Percentiles rank a stretch among this genome's conserved stretches.
Evolutionary conservation across 2,888 invertebrate genomes (phyloP).

Genomic region (Andrena minutula): DNA sequence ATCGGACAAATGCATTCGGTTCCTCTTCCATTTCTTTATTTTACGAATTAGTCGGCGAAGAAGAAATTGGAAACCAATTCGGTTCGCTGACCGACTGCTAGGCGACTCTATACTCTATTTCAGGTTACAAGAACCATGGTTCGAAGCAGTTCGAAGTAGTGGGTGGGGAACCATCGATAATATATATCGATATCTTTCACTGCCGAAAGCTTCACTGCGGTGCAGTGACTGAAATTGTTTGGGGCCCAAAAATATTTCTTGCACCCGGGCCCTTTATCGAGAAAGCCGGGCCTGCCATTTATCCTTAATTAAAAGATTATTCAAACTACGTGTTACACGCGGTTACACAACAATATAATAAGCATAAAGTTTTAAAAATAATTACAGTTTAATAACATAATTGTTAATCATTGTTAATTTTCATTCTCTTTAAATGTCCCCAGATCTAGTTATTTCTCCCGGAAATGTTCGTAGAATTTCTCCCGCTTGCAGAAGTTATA

Average conservation of each 20-base stretch:
- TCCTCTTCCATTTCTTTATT: conserved; percentile 44
- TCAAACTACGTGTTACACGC: too few relatives aligned
- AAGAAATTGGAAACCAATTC: neutral
- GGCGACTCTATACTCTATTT: neutral
- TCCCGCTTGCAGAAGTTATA: conserved; percentile 3
- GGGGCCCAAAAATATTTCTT: too few relatives aligned
- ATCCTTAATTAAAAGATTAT: too few relatives aligned
- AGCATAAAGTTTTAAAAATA: neutral
- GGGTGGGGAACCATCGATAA: too few relatives aligned
- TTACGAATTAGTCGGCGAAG: neutral
- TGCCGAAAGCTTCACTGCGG: too few relatives aligned
- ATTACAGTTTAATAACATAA: neutral
- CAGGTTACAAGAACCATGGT: neutral
- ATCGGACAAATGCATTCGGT: conserved; percentile 14
- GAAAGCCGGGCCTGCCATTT: too few relatives aligned
- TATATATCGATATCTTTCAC: too few relatives aligned
- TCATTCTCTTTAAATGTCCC: neutral
- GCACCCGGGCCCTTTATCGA: too few relatives aligned
- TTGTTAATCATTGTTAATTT: neutral
- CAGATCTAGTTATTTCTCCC: conserved; percentile 3
- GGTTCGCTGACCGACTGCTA: neutral
- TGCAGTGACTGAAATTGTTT: too few relatives aligned
- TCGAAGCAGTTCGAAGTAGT: neutral
- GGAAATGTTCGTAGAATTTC: neutral
- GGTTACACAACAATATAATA: too few relatives aligned